These are phyloP conservation scores for Dromius quadrimaculatus DNA, from an alignment of 2,888 invertebrate genomes.

Conservation along the genomic window DNA sequence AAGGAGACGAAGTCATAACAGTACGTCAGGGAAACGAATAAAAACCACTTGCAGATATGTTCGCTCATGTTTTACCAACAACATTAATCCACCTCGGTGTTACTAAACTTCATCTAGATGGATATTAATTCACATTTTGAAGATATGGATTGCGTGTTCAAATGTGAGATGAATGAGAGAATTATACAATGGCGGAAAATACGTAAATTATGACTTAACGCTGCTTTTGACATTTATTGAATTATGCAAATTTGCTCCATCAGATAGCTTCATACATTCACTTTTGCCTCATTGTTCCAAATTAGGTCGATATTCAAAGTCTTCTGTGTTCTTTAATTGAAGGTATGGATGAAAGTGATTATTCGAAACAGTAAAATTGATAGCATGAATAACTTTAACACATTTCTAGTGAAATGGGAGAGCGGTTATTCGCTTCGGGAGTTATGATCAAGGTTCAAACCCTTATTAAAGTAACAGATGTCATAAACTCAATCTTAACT, in stretches of 20 bases:
- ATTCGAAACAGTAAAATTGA: no score
- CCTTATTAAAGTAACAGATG: no score
- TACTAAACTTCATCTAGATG: background rate
- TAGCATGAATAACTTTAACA: no score
- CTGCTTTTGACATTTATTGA: slow-evolving; percentile 27
- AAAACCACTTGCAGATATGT: background rate
- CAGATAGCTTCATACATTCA: slow-evolving; percentile 21
- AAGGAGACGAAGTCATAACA: background rate
- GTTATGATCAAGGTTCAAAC: no score
- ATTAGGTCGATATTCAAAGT: no score
- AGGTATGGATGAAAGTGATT: no score
- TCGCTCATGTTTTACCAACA: slow-evolving; percentile 1
- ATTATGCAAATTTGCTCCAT: slow-evolving; percentile 28
- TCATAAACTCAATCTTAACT: no score
- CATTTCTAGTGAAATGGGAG: no score
- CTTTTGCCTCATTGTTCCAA: no score
- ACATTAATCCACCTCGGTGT: background rate
- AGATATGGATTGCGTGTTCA: slow-evolving; percentile 27
- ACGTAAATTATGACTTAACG: slow-evolving; percentile 20
- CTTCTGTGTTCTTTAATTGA: no score
- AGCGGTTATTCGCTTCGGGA: no score
- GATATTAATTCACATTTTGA: slow-evolving; percentile 13
- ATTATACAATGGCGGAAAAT: slow-evolving; percentile 25
- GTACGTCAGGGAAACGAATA: background rate
- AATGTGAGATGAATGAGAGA: slow-evolving; percentile 23